Conservation (phyloP, 2,113 vertebrate genomes). For the Globicephala melas region DNA sequence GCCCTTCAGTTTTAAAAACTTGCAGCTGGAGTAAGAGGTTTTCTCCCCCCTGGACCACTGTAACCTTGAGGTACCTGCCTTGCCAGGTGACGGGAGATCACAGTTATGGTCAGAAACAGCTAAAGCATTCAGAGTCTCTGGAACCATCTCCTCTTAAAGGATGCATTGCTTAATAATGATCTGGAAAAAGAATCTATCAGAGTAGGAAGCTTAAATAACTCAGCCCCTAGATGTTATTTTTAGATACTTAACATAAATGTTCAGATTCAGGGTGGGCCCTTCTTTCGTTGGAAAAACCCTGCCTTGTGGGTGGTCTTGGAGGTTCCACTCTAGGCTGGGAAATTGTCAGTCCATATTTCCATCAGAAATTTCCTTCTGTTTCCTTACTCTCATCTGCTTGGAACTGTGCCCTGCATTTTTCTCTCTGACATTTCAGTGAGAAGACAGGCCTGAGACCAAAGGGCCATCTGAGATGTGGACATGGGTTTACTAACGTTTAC, state of each 20-base stretch:
- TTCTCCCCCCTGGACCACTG: not conserved
- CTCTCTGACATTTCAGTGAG: not conserved
- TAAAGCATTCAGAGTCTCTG: not conserved
- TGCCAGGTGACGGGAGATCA: not conserved
- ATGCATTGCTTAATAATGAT: not conserved
- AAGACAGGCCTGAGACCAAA: not conserved
- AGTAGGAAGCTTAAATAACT: not conserved
- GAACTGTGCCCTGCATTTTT: not conserved
- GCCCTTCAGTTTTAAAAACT: not conserved
- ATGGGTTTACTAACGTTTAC: not conserved
- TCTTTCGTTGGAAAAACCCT: not conserved
- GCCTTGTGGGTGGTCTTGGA: not conserved
- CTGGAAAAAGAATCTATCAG: not conserved
- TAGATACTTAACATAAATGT: not conserved
- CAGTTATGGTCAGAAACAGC: not conserved
- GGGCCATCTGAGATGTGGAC: not conserved
- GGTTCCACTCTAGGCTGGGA: not conserved
- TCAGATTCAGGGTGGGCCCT: not conserved
- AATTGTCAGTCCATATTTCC: constrained; percentile 44
- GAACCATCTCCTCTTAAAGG: not conserved
- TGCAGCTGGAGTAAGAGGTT: not conserved
- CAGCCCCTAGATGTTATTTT: not conserved
- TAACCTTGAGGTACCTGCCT: not conserved
- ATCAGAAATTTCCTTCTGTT: constrained; percentile 15
- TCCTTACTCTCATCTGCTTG: not conserved